Conservation (phyloP, 2,888 invertebrate species). For the Gymnoscelis rufifasciata region DNA sequence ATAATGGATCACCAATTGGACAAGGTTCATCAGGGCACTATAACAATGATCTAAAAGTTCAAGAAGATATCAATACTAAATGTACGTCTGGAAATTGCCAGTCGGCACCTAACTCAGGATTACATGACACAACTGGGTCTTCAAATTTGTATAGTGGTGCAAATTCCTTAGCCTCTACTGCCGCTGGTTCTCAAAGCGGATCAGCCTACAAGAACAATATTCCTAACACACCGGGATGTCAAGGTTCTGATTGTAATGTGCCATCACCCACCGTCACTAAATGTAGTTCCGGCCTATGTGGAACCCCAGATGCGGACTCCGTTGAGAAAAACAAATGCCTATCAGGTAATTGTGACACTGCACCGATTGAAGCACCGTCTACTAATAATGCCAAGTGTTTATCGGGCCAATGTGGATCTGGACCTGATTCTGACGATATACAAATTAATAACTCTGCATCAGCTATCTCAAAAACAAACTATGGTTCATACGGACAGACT, state of each 20-base stretch:
- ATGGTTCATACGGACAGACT: constrained; percentile 8
- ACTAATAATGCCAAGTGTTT: constrained; percentile 34
- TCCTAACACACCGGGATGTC: constrained; percentile 34
- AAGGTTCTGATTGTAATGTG: constrained; percentile 27
- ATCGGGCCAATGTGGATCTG: constrained; percentile 34
- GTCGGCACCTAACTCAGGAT: constrained; percentile 7
- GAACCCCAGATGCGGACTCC: constrained; percentile 9
- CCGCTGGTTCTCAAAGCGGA: constrained; percentile 24
- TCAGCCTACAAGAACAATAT: constrained; percentile 10
- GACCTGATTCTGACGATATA: constrained; percentile 19
- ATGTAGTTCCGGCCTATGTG: constrained; percentile 14
- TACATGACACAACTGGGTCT: constrained; percentile 7
- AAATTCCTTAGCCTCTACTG: constrained; percentile 23
- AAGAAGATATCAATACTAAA: constrained; percentile 15
- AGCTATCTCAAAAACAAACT: constrained; percentile 15
- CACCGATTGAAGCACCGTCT: constrained; percentile 4
- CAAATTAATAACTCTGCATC: constrained; percentile 10
- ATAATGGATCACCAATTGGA: constrained; percentile 24
- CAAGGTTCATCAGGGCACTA: constrained; percentile 20
- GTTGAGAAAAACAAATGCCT: constrained; percentile 19
- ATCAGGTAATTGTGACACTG: constrained; percentile 19
- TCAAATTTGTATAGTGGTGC: constrained; percentile 16
- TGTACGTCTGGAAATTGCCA: constrained; percentile 24
- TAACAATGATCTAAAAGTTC: constrained; percentile 12
- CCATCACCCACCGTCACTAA: constrained; percentile 4